These are phyloP conservation scores for Aurelia coerulea DNA, from an alignment of 30 jellyfish, hydroid and myxozoan genomes.

Conservation along the genomic window DNA sequence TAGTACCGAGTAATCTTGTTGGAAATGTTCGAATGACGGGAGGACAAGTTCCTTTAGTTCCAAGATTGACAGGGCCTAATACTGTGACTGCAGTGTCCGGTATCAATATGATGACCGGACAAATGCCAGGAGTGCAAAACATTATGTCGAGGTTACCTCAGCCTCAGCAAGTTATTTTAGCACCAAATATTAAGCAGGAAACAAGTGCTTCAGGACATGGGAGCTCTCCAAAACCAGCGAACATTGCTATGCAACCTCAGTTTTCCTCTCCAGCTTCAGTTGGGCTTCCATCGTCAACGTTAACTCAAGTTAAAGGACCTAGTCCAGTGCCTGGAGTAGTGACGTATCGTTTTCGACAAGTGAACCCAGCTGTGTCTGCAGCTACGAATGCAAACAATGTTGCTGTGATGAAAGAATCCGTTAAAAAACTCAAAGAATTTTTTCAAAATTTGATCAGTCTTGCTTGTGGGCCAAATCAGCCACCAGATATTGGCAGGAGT, in stretches of 20 bases:
- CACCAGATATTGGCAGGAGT: constrained; percentile 95
- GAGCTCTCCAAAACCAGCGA: constrained; percentile 34
- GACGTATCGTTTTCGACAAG: constrained; percentile 92
- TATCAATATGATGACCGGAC: constrained; percentile 66
- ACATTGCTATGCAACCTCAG: constrained; percentile 71
- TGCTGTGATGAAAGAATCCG: constrained; percentile 94
- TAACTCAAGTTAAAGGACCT: constrained; percentile 80
- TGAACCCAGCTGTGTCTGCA: constrained; percentile 60
- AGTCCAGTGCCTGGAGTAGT: constrained; percentile 94
- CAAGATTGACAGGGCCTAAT: constrained; percentile 82
- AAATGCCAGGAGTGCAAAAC: constrained; percentile 84
- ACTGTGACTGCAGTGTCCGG: constrained; percentile 67
- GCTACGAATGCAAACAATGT: constrained; percentile 43
- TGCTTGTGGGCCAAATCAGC: constrained; percentile 99
- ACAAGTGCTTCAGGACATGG: constrained; percentile 48
- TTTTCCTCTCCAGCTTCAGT: constrained; percentile 47
- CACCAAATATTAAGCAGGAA: constrained; percentile 61
- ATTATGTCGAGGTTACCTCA: constrained; percentile 68
- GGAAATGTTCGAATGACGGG: constrained; percentile 88
- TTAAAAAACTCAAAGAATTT: constrained; percentile 91
- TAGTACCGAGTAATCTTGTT: constrained; percentile 73
- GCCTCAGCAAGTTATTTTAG: constrained; percentile 47
- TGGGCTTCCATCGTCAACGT: constrained; percentile 77
- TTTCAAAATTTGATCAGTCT: constrained; percentile 95
- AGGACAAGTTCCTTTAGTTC: constrained; percentile 84